phyloP scores from a whole-genome alignment of 1,140 invertebrate genomes.

The Drosophila nigrodunni region DNA sequence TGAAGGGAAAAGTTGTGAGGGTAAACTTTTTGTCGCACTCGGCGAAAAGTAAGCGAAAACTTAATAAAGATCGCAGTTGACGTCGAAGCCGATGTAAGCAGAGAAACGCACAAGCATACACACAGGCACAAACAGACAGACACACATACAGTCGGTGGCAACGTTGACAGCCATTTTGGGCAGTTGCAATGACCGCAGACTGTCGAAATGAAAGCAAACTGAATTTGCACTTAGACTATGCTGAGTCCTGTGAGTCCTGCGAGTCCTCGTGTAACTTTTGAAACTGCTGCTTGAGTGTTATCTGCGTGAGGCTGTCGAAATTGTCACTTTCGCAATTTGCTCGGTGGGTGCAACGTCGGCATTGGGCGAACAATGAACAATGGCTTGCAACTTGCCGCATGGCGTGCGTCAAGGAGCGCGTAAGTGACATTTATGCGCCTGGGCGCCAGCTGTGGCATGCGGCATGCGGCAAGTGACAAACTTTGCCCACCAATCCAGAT shows the following conservation, averaged over 20 bases:
- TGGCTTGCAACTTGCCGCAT: slow-evolving; percentile 39
- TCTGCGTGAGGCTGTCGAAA: slow-evolving; percentile 67
- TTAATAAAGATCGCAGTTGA: slow-evolving; percentile 81
- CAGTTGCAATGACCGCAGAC: slow-evolving; percentile 72
- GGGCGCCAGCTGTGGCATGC: slow-evolving; percentile 42
- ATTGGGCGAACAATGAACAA: slow-evolving; percentile 18
- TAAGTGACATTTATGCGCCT: slow-evolving; percentile 84
- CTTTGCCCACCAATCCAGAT: slow-evolving; percentile 37
- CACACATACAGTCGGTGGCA: slow-evolving; percentile 7
- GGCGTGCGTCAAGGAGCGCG: slow-evolving; percentile 67
- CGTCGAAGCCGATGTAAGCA: slow-evolving; percentile 23
- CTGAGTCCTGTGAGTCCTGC: neutral
- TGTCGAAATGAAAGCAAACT: slow-evolving; percentile 83
- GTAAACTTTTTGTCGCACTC: slow-evolving; percentile 74
- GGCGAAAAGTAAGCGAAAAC: slow-evolving; percentile 81
- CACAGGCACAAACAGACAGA: neutral
- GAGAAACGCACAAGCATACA: neutral
- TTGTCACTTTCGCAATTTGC: slow-evolving; percentile 82
- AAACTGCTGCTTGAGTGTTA: slow-evolving; percentile 9
- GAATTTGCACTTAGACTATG: slow-evolving; percentile 79
- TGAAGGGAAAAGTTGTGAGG: slow-evolving; percentile 70
- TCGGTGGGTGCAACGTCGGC: slow-evolving; percentile 49
- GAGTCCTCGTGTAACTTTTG: neutral
- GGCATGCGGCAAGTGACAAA: slow-evolving; percentile 24
- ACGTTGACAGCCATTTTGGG: slow-evolving; percentile 65